These are phyloP conservation scores for Sipha maydis DNA, from an alignment of 2,888 invertebrate genomes.

Conservation along the genomic window DNA sequence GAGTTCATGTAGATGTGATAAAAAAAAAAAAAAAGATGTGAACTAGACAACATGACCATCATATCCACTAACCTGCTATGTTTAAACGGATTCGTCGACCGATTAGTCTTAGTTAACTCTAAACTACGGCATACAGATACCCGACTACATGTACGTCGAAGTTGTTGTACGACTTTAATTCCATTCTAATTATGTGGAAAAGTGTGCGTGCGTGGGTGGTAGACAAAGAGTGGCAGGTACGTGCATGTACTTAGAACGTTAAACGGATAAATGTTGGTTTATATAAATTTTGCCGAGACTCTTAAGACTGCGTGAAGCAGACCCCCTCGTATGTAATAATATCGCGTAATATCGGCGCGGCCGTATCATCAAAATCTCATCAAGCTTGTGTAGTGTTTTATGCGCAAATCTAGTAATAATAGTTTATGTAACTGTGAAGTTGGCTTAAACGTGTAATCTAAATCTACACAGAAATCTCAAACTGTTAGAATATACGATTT, in stretches of 20 bases:
- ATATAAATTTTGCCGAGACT: neutral
- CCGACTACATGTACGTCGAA: too few relatives aligned
- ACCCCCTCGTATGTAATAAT: too few relatives aligned
- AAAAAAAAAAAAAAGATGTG: neutral
- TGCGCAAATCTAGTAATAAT: slow-evolving; percentile 4
- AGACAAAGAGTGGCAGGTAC: neutral
- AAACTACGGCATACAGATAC: neutral
- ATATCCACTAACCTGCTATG: neutral
- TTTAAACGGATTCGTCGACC: neutral
- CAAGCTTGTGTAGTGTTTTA: neutral
- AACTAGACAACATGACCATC: neutral
- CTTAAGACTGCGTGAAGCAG: neutral
- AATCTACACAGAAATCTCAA: neutral
- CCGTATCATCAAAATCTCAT: slow-evolving; percentile 49
- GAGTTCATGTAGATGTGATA: neutral
- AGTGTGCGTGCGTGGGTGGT: neutral
- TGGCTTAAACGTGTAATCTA: slow-evolving; percentile 5
- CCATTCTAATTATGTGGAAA: neutral
- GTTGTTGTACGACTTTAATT: neutral
- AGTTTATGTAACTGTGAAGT: slow-evolving; percentile 18
- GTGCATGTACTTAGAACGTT: neutral
- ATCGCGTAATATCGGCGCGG: neutral
- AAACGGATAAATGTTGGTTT: neutral
- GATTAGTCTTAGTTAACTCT: neutral
- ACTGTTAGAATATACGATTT: neutral